Evolutionary conservation across 2,113 vertebrate species (phyloP).

Genomic region (Paraplagusia blochii): DNA sequence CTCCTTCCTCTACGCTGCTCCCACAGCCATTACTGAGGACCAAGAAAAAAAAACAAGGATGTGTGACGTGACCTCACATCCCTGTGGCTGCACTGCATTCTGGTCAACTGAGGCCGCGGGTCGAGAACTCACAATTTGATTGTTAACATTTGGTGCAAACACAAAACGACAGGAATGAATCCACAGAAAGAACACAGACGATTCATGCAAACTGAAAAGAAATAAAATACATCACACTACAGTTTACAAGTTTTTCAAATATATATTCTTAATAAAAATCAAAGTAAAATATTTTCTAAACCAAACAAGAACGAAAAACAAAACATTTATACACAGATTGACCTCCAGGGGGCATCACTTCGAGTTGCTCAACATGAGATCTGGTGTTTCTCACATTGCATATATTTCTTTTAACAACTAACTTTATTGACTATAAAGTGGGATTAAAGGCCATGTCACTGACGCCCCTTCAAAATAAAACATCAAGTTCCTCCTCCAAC

Average conservation of each 20-base stretch:
- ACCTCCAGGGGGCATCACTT: no score
- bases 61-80: not conserved
- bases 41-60: no score
- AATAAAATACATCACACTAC: slow-evolving; percentile 14
- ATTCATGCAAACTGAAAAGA: no score
- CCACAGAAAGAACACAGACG: not conserved
- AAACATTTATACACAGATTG: no score
- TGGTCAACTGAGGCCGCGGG: slow-evolving; percentile 6
- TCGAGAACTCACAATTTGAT: not conserved
- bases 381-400: no score
- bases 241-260: not conserved
- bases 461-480: no score
- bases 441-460: no score
- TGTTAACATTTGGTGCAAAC: slow-evolving; percentile 17
- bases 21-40: not conserved
- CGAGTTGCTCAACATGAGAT: no score
- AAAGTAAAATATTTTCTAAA: not conserved
- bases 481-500: not conserved
- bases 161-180: not conserved
- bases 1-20: not conserved
- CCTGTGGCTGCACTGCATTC: slow-evolving; percentile 13
- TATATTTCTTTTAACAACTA: no score
- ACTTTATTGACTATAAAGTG: no score
- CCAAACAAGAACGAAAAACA: no score
- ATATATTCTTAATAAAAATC: no score